Evolutionary conservation across 2,888 invertebrate species (phyloP), one percentile per base, ranked within the genome.

Genomic region (Ariolimax columbianus): DNA sequence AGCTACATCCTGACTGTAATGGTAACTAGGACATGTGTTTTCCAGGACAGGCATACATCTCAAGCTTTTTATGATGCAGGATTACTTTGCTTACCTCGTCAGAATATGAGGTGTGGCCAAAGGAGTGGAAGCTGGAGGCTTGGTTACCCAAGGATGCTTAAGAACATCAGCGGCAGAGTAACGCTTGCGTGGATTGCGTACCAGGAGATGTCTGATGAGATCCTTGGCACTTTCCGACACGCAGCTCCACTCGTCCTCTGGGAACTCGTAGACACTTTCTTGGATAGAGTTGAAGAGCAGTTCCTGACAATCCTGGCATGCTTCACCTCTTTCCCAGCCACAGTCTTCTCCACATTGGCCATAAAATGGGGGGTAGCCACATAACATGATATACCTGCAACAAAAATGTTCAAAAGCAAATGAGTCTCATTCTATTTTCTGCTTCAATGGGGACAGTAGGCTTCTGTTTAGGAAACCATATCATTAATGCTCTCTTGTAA

Each of bases 281-380:
- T 98, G 98, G 95, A 99, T 99, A 92, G 97, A 97, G 93, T 96
- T 96, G 95, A 99, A 99, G 85, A 99, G 96, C 92, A 97, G 95
- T 92, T 97, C 97, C 95, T 98, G 97, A 94, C 99, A 99, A 86
- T 96, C 96, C 91, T 96, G 96, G 94, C 99, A 99, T 93, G 97
- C 97, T 87, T 97, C 97, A 75, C 98, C 99, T 89, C 97, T 96
- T 95, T 98, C 98, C 98, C 98, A 99, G 91, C 98, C 98, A 95
- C 99, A 99, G 93, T 98, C 97, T 23, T 92, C 91, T 89, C 98
- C 98, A 94, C 99, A 99, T 94, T 97, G 97, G 38, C 98, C 99
- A 93, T 98, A 97, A 95, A 99, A 99, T 66, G 99, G 99, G 90
- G 99, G 98, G 95, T 99, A 98, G 72, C 98, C 98, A 94, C 98